Evolutionary conservation across 2,797 vertebrate species (phyloP).

Genomic region (Crocidura indochinensis): DNA sequence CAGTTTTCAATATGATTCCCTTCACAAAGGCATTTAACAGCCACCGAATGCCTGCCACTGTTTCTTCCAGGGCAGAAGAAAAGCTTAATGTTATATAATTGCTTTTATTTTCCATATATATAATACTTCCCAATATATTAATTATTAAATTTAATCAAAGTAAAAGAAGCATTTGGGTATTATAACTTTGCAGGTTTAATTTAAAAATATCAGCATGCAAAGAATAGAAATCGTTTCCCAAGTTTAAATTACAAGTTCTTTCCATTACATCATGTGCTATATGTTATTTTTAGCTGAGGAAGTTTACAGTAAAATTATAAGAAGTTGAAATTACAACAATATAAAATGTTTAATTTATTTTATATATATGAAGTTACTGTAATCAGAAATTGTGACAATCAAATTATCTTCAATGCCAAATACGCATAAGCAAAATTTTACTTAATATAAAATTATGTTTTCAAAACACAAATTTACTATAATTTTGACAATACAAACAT

Average conservation of each 20-base stretch:
- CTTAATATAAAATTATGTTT: constrained; percentile 16
- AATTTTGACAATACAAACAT: background rate
- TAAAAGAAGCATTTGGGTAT: background rate
- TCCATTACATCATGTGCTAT: background rate
- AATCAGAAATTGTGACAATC: background rate
- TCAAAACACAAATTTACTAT: constrained; percentile 39
- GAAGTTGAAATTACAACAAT: background rate
- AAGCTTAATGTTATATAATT: background rate
- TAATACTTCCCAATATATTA: background rate
- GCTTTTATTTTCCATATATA: background rate
- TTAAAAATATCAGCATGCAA: background rate
- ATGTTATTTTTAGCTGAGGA: background rate
- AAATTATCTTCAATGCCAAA: background rate
- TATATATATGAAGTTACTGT: background rate
- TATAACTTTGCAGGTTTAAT: background rate
- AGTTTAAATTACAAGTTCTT: background rate
- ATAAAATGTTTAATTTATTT: constrained; percentile 34
- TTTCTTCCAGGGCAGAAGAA: too few species aligned
- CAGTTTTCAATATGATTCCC: too few species aligned
- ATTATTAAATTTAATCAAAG: background rate
- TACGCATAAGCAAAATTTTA: constrained; percentile 5
- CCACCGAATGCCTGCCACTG: too few species aligned
- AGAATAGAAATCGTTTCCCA: background rate
- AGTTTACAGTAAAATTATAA: background rate
- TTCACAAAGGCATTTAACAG: too few species aligned